phyloP scores from a whole-genome alignment of 2,113 vertebrate genomes.

The Bambusicola thoracicus region DNA sequence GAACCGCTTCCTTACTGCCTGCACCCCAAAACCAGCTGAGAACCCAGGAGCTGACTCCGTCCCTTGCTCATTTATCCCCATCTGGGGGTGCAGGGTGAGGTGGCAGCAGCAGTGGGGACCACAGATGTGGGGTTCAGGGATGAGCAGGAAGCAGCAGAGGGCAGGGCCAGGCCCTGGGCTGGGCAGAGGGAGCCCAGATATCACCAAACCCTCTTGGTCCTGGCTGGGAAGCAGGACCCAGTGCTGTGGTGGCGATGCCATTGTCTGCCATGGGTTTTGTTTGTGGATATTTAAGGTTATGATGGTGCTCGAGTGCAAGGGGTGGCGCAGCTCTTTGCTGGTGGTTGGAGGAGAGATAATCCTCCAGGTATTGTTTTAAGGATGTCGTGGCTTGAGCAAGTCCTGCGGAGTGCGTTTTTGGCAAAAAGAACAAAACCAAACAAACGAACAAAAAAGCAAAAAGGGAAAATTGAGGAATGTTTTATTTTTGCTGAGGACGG shows the following conservation, averaged over 20 bases:
- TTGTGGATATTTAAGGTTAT: background rate
- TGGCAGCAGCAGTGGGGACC: background rate
- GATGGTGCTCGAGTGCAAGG: too few relatives aligned
- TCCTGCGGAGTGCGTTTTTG: background rate
- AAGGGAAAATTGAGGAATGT: background rate
- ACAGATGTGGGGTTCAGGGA: background rate
- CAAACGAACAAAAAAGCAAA: background rate
- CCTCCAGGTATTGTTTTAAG: rapidly evolving
- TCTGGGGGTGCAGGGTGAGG: background rate
- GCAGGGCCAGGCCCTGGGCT: background rate
- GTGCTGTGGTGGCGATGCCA: rapidly evolving
- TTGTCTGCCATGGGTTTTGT: rapidly evolving
- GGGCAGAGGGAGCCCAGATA: background rate
- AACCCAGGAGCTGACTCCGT: background rate
- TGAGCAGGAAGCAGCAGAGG: background rate
- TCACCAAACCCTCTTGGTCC: background rate
- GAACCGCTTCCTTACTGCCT: background rate
- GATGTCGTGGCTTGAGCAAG: rapidly evolving
- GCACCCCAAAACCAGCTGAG: background rate
- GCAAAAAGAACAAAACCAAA: too few relatives aligned
- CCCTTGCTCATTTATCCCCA: background rate
- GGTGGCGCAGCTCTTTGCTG: rapidly evolving
- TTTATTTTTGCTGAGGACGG: background rate
- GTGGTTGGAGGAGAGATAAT: background rate
- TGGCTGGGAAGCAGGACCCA: rapidly evolving